These are phyloP conservation scores for Hipparchia semele DNA, from an alignment of 2,888 invertebrate genomes.

Conservation along the genomic window DNA sequence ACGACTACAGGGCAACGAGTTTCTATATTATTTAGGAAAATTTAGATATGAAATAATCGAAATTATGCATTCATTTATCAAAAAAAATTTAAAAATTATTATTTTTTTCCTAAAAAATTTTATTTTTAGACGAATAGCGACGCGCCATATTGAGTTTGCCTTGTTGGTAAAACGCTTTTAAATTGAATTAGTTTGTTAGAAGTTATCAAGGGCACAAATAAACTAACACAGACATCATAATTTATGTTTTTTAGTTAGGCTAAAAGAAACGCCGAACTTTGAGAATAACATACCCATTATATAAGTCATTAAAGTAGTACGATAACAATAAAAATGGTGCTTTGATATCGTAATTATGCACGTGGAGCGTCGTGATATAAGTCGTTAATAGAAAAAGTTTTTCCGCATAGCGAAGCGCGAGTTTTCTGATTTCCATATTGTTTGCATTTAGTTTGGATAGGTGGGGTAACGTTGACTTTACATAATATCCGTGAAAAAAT, in stretches of 20 bases:
- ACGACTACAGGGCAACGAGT: no score
- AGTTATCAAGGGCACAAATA: not conserved
- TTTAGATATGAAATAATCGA: no score
- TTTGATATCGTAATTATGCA: slow-evolving; percentile 58
- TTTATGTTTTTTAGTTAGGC: not conserved
- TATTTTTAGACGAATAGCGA: no score
- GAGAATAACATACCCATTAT: slow-evolving; percentile 10
- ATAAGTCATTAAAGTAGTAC: slow-evolving; percentile 26
- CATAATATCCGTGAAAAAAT: slow-evolving; percentile 16
- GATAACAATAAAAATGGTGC: slow-evolving; percentile 44
- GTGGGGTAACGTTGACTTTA: slow-evolving; percentile 22
- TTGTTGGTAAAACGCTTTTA: no score
- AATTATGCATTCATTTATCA: no score
- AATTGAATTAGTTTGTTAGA: no score
- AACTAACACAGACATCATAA: not conserved
- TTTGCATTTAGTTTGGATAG: slow-evolving; percentile 29
- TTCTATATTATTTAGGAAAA: no score
- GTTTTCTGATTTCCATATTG: slow-evolving; percentile 43
- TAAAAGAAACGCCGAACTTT: slow-evolving; percentile 23
- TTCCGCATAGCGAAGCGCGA: slow-evolving; percentile 44
- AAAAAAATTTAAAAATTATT: no score
- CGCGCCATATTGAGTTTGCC: no score
- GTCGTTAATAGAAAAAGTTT: slow-evolving; percentile 63
- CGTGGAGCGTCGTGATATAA: slow-evolving; percentile 53
- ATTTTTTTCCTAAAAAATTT: no score